Conservation (phyloP, 1,140 invertebrate species). For the Colletes latitarsis region DNA sequence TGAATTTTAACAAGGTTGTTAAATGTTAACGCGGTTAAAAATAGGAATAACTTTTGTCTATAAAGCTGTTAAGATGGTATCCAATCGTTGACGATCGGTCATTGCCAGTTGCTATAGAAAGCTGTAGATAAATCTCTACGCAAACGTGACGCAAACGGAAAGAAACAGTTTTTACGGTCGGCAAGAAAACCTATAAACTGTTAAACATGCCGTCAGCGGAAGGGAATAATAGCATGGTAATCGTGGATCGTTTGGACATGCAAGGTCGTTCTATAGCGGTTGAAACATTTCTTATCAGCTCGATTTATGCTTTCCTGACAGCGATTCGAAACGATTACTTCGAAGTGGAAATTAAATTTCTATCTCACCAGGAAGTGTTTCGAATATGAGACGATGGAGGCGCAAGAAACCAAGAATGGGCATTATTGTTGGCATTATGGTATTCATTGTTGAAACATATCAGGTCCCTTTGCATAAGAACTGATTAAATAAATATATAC, state of each 20-base stretch:
- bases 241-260: slow-evolving; percentile 32
- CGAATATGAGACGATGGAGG: neutral
- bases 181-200: slow-evolving; percentile 24
- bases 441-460: too few species aligned
- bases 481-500: too few species aligned
- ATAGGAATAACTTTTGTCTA: too few species aligned
- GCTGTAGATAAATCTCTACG: neutral
- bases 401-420: too few species aligned
- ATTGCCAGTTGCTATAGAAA: neutral
- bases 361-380: too few species aligned
- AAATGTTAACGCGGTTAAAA: too few species aligned
- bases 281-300: slow-evolving; percentile 14
- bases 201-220: slow-evolving; percentile 16
- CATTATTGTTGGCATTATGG: neutral
- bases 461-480: too few species aligned
- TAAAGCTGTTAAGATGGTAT: too few species aligned
- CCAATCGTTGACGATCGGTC: neutral
- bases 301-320: slow-evolving; percentile 13
- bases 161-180: slow-evolving; percentile 15
- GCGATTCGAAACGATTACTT: neutral
- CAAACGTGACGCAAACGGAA: neutral
- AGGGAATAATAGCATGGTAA: slow-evolving; percentile 29
- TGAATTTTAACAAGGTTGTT: too few species aligned
- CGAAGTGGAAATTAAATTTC: neutral
- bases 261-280: slow-evolving; percentile 16